Conservation (phyloP, 2,113 vertebrate species). For the Albula glossodonta region DNA sequence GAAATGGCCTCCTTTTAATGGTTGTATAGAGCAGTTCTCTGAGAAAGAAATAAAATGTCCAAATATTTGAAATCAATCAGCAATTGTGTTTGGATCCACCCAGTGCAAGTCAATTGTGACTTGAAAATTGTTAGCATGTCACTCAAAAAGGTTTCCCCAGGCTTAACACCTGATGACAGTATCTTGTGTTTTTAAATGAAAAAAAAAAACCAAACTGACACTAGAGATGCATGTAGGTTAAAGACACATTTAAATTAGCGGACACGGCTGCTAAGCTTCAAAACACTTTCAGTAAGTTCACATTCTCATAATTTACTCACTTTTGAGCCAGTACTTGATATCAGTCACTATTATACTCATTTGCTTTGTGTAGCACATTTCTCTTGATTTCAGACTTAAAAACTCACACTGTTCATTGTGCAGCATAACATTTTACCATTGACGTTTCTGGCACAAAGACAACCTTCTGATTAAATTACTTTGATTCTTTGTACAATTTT, state of each 20-base stretch:
- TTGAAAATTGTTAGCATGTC: too few relatives aligned
- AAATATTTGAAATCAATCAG: not conserved
- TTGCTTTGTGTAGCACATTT: not conserved
- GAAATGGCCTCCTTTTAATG: not conserved
- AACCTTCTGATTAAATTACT: not conserved
- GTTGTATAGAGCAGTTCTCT: not conserved
- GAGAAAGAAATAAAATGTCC: not conserved
- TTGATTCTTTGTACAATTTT: not conserved
- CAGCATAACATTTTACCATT: not conserved
- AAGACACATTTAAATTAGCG: too few relatives aligned
- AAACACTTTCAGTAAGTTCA: too few relatives aligned
- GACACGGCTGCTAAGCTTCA: too few relatives aligned
- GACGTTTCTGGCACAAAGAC: conserved; percentile 3
- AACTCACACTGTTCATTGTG: not conserved
- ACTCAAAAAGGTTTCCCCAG: too few relatives aligned
- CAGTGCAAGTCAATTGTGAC: not conserved
- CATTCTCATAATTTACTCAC: not conserved
- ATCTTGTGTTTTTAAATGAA: not conserved
- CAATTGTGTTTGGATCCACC: not conserved
- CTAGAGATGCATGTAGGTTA: too few relatives aligned
- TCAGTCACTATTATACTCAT: not conserved
- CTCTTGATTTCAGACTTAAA: not conserved
- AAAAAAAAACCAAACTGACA: too few relatives aligned
- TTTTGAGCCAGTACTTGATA: not conserved
- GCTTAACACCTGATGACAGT: too few relatives aligned